Percentiles rank a stretch among this genome's conserved stretches.
Evolutionary conservation across 2,888 invertebrate species (phyloP).

Genomic region (Argyresthia goedartella): DNA sequence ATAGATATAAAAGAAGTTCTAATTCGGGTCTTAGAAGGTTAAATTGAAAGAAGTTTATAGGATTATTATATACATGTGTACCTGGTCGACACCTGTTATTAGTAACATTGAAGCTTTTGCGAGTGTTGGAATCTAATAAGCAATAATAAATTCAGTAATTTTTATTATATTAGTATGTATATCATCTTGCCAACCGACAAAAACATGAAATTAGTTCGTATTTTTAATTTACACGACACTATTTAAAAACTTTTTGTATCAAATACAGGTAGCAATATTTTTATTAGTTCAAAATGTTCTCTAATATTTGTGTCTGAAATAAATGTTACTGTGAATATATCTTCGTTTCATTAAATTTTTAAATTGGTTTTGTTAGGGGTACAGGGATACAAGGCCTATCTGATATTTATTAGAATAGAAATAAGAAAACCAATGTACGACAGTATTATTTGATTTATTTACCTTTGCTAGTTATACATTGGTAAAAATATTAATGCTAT

Average conservation of each 20-base stretch:
- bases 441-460: conserved; percentile 68
- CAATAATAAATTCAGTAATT: conserved; percentile 5
- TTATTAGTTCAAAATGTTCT: conserved; percentile 20
- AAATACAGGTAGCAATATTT: conserved; percentile 7
- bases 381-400: too few species aligned
- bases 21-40: too few species aligned
- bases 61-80: conserved; percentile 27
- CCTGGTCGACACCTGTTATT: conserved; percentile 31
- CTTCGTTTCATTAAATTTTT: conserved; percentile 10
- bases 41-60: too few species aligned
- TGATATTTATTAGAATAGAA: neutral
- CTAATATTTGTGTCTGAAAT: conserved; percentile 26
- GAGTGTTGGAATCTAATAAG: conserved; percentile 18
- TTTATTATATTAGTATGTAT: neutral
- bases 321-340: conserved; percentile 19
- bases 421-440: conserved; percentile 19
- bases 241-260: neutral
- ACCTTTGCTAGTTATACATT: conserved; percentile 68
- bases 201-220: neutral
- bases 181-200: neutral
- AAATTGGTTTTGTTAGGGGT: conserved; percentile 1
- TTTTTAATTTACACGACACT: neutral
- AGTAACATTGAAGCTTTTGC: conserved; percentile 29
- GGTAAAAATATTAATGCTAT: conserved; percentile 69
- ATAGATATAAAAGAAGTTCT: conserved; percentile 23